A percentile compares a stretch with the other conserved stretches of the same genome.
Conservation (phyloP, 2,797 vertebrate species). For the Okamejei kenojei region DNA sequence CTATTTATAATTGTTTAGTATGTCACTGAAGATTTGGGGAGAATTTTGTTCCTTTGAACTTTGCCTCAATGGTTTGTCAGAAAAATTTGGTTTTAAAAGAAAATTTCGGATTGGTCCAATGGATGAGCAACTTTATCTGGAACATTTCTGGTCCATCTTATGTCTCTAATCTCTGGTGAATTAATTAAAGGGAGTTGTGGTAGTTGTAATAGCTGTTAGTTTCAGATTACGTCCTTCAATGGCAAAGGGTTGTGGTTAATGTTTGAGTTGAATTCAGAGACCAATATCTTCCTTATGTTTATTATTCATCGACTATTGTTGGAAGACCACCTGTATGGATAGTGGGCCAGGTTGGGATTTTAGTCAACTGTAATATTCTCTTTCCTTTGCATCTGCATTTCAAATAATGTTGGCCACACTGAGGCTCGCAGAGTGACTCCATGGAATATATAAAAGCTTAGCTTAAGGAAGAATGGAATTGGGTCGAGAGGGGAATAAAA, state of each 20-base stretch:
- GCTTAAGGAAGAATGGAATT: not conserved
- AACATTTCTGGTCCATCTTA: not conserved
- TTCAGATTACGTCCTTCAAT: not conserved
- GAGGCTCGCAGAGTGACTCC: not conserved
- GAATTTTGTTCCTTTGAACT: not conserved
- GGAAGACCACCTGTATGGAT: not conserved
- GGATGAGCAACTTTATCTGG: not conserved
- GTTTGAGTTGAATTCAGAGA: not conserved
- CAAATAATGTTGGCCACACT: not conserved
- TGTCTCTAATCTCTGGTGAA: not conserved
- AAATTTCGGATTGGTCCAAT: not conserved
- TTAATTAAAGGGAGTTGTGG: not conserved
- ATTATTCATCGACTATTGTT: not conserved
- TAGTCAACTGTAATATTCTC: not conserved
- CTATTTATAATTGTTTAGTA: not conserved
- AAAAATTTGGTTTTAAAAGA: not conserved
- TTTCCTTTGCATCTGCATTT: not conserved
- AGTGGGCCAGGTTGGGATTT: not conserved
- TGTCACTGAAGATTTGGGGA: not conserved
- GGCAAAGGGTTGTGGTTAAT: not conserved
- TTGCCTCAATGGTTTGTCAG: not conserved
- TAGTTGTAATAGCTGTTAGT: not conserved
- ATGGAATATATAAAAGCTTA: not conserved
- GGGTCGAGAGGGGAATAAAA: not conserved
- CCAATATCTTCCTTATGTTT: not conserved